Percentiles rank a stretch among this genome's conserved stretches.
Evolutionary conservation across 1,140 invertebrate genomes (phyloP).

Genomic region (Ceratitis capitata): DNA sequence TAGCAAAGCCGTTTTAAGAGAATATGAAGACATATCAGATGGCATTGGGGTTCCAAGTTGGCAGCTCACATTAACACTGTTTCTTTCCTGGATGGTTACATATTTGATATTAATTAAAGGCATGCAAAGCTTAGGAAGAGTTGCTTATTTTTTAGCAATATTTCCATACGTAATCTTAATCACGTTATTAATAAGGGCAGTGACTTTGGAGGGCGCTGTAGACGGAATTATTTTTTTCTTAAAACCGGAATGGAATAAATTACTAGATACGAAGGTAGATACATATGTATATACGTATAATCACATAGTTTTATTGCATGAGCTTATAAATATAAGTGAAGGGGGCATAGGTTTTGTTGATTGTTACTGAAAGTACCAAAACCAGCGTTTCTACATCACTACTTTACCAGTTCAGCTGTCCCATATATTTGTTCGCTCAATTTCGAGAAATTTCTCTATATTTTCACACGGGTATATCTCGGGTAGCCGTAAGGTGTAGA

Average conservation of each 20-base stretch:
- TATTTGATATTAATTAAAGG: conserved; percentile 82
- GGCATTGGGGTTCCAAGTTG: conserved; percentile 76
- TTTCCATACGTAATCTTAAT: conserved; percentile 89
- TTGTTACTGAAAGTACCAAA: too few relatives aligned
- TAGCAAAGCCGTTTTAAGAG: conserved; percentile 70
- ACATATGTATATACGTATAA: background rate
- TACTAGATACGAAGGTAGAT: conserved; percentile 69
- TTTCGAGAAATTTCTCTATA: too few relatives aligned
- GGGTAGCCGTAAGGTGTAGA: too few relatives aligned
- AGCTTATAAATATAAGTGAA: too few relatives aligned
- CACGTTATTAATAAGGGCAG: conserved; percentile 76
- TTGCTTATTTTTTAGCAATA: conserved; percentile 83
- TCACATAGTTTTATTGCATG: too few relatives aligned
- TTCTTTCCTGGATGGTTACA: conserved; percentile 80
- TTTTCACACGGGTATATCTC: too few relatives aligned
- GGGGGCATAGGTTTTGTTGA: too few relatives aligned
- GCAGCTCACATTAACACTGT: conserved; percentile 79
- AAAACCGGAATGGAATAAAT: conserved; percentile 72
- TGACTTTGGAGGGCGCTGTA: conserved; percentile 78
- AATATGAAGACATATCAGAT: conserved; percentile 71
- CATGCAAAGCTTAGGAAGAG: conserved; percentile 80
- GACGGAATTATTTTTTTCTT: conserved; percentile 80
- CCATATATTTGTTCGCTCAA: too few relatives aligned
- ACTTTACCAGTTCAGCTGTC: too few relatives aligned
- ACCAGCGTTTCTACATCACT: background rate